Evolutionary conservation across 2,888 invertebrate species (phyloP).

Genomic region (Lithodes maja): DNA sequence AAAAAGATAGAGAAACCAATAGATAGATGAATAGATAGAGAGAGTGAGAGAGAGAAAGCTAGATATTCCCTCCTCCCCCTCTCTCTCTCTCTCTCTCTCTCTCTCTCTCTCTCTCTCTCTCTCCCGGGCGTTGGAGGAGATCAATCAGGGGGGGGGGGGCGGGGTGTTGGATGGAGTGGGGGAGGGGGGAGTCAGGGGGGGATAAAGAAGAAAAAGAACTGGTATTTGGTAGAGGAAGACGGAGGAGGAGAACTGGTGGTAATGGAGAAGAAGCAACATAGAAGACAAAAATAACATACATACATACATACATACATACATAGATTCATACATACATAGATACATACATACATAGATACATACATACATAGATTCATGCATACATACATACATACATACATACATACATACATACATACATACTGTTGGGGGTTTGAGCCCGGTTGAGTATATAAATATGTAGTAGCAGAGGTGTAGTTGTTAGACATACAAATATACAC

Average conservation of each 20-base stretch:
- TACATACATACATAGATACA: not conserved
- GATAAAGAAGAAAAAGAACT: not conserved
- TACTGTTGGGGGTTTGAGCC: not conserved
- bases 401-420: not conserved
- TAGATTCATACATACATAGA: not conserved
- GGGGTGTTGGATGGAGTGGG: not conserved
- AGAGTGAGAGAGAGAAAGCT: no score
- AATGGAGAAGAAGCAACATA: no score
- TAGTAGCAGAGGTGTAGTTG: no score
- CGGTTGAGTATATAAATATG: no score
- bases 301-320: not conserved
- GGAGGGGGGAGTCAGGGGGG: not conserved
- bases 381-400: not conserved
- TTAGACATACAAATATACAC: no score
- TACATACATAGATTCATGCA: not conserved
- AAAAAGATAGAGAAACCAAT: no score
- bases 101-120: slow-evolving; percentile 1
- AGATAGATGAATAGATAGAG: no score
- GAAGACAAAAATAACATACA: not conserved
- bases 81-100: slow-evolving; percentile 1
- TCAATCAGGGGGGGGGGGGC: not conserved
- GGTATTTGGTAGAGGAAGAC: not conserved
- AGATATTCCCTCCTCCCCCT: no score
- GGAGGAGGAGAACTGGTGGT: no score
- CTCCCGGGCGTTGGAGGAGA: not conserved